A percentile compares a stretch with the other conserved stretches of the same genome.
Conservation (phyloP, 2,113 vertebrate genomes). For the Lophura nycthemera region DNA sequence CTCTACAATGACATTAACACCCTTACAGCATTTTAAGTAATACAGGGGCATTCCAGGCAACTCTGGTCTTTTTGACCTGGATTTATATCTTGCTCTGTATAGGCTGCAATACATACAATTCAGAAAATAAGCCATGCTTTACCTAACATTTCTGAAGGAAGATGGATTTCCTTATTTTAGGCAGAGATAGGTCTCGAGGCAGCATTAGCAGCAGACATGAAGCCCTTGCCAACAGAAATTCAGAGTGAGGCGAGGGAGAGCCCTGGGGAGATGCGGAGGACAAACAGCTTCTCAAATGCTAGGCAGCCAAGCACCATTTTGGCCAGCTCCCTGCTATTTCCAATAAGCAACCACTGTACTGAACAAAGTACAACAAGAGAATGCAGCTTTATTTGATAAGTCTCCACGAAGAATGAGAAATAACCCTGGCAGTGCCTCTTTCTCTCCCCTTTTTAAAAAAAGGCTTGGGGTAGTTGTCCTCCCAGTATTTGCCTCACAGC, state of each 20-base stretch:
- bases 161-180: neutral
- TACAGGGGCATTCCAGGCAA: neutral
- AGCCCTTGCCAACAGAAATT: neutral
- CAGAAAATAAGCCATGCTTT: neutral
- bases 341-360: neutral
- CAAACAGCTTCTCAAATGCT: neutral
- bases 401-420: neutral
- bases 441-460: neutral
- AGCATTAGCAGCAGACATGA: neutral
- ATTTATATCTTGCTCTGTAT: neutral
- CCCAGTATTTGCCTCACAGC: neutral
- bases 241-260: neutral
- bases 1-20: neutral
- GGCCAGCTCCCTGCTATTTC: neutral
- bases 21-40: neutral
- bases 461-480: neutral
- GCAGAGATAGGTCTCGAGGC: neutral
- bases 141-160: neutral
- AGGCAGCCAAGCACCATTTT: neutral
- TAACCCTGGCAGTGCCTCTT: neutral
- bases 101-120: neutral
- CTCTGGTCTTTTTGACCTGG: neutral
- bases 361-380: neutral
- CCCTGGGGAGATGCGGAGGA: neutral
- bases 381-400: neutral